phyloP scores from a whole-genome alignment of 2,113 vertebrate species.

The Misgurnus anguillicaudatus region DNA sequence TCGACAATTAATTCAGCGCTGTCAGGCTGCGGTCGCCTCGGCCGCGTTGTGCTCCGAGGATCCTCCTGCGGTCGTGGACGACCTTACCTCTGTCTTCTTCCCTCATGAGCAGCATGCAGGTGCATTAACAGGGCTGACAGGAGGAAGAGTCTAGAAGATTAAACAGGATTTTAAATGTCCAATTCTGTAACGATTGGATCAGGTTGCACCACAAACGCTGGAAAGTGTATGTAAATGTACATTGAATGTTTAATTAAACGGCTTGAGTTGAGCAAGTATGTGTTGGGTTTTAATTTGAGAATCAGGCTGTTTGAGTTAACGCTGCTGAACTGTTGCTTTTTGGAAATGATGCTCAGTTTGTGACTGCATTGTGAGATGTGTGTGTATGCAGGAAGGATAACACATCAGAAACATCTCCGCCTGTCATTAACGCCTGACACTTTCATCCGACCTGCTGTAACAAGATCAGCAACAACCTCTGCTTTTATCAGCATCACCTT shows the following conservation, averaged over 20 bases:
- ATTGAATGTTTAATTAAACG: neutral
- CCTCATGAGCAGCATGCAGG: conserved; percentile 2
- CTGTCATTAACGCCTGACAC: conserved; percentile 32
- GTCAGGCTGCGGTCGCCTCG: conserved; percentile 72
- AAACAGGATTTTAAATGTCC: conserved; percentile 11
- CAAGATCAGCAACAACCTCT: conserved; percentile 29
- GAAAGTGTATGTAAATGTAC: neutral
- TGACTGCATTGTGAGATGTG: neutral
- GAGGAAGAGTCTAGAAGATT: conserved; percentile 15
- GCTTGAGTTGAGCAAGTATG: neutral
- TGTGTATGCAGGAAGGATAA: conserved; percentile 16
- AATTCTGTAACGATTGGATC: neutral
- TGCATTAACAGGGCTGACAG: conserved; percentile 15
- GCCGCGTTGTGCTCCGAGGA: conserved; percentile 62
- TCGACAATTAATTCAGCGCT: conserved; percentile 88
- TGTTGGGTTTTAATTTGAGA: neutral
- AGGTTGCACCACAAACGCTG: neutral
- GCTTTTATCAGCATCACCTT: conserved; percentile 30
- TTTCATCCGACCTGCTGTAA: conserved; percentile 45
- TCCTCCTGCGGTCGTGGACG: conserved; percentile 54
- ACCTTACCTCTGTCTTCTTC: conserved; percentile 42
- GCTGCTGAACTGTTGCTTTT: neutral
- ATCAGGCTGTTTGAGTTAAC: neutral
- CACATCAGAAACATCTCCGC: conserved; percentile 38
- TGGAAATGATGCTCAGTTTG: neutral